Base-by-base conservation (phyloP, 2,797 vertebrate species). In the Ptychadena robeensis region DNA sequence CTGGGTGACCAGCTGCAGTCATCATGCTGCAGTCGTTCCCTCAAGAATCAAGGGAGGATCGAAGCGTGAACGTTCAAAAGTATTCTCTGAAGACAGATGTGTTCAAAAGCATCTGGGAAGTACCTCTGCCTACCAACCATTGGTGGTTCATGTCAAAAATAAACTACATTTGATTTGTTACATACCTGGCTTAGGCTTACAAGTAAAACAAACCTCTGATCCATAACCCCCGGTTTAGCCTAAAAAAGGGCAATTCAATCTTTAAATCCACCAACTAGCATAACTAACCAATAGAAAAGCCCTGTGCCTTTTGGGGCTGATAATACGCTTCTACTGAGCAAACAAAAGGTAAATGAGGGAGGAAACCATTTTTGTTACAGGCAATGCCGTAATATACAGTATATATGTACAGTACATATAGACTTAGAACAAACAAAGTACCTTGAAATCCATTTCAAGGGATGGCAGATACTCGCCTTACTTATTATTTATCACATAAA, bases 371-470 rank as follows among this genome's bases (percentile, higher is more conserved):
- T 1, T 7, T 18, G 15, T n/a, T 53, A 53, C 44, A 53, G 0
- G 6, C 22, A 1, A 27, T 61, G 5, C 28, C 59, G 3, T 10
- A 61, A 61, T 61, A 28, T 28, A 61, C 25, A 61, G 59, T 61
- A 61, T 4, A 61, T 61, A 61, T 61, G 57, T 61, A 61, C 57
- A 61, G n/a, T 28, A 61, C 10, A 61, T 28, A 61, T 61, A 61
- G 27, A 25, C 25, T 25, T 61, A 61, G 57, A 59, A 61, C 25
- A 25, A 61, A 1, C 0, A 14, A 53, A 4, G 12, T 61, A 61
- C 59, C n/a, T 61, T 61, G 59, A 61, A 25, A 61, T 61, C 0
- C n/a, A 61, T 61, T 61, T 28, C 59, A 61, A 61, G 27, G 9
- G 59, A 28, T 61, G 59, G 59, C 59, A 61, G 59, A 28, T 61